Evolutionary conservation across 2,113 vertebrate genomes (phyloP).

Genomic region (cat (Felis catus)): F.catus_Fca126_mat1.0 CM031421.1:51520001-51520500

Average conservation of each 20-base stretch:
- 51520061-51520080: background rate
- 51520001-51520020: background rate
- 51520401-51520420: background rate
- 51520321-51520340: background rate
- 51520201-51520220: background rate
- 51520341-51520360: background rate
- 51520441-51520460: background rate
- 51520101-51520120: background rate
- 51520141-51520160: background rate
- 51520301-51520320: background rate
- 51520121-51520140: background rate
- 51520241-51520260: background rate
- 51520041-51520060: background rate
- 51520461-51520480: background rate
- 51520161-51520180: background rate
- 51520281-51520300: background rate
- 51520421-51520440: background rate
- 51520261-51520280: background rate
- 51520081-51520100: background rate
- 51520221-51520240: background rate
- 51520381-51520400: background rate
- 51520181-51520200: background rate
- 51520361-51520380: background rate
- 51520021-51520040: background rate
- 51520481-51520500: background rate